Percentiles rank a stretch among this genome's conserved stretches.
Conservation (phyloP, 2,113 vertebrate genomes). For the Platysternon megacephalum region DNA sequence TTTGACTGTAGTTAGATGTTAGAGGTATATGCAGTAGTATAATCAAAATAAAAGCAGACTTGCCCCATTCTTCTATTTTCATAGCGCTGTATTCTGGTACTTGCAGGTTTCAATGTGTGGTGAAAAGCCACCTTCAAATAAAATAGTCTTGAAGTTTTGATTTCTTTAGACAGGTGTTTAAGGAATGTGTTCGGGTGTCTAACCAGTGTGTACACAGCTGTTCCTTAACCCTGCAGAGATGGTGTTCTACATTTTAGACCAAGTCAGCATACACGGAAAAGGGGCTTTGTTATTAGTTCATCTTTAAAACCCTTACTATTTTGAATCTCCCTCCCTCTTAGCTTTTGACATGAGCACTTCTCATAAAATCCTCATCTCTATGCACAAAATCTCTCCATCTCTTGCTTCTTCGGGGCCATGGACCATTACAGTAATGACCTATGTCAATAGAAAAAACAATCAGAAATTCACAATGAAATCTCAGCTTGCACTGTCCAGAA, state of each 20-base stretch:
- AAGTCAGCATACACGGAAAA: not conserved
- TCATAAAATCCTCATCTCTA: accelerated
- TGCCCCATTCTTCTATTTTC: slow-evolving; percentile 11
- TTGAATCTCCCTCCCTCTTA: not conserved
- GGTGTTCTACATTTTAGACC: not conserved
- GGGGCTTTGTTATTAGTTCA: not conserved
- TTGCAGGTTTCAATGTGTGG: not conserved
- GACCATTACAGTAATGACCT: not conserved
- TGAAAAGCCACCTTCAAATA: not conserved
- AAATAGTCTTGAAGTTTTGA: not conserved
- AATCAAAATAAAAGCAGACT: not conserved
- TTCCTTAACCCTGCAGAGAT: not conserved
- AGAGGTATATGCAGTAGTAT: not conserved
- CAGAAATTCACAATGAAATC: too few relatives aligned
- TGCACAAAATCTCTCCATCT: not conserved
- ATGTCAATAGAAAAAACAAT: accelerated
- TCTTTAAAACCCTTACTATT: not conserved
- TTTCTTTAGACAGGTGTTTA: not conserved
- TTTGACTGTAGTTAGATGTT: slow-evolving; percentile 32
- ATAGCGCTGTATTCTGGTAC: not conserved
- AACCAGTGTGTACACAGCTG: not conserved
- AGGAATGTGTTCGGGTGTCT: not conserved
- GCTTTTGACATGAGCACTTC: accelerated
- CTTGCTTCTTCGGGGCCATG: accelerated
- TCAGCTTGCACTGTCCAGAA: not conserved